Base-by-base conservation (phyloP, 1,140 invertebrate species). In the Plodia interpunctella region DNA sequence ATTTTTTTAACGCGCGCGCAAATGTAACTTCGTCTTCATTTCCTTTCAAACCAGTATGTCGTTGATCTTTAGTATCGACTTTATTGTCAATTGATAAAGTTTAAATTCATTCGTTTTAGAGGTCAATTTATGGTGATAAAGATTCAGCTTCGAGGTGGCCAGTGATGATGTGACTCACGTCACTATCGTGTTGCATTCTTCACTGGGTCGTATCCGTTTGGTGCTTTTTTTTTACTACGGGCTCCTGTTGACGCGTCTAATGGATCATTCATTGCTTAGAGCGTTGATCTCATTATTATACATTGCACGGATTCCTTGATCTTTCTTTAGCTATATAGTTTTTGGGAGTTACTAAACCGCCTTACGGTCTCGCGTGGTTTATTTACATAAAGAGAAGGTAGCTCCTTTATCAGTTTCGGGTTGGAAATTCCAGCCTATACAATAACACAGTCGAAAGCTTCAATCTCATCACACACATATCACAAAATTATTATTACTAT, bases 141-240 rank as follows among this genome's bases (percentile, higher is more conserved):
- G 64, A 62, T 58, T 55, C 44, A 44, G 50, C 80, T 79, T 74
- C 74, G 77, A 68, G 80, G 80, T 83, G 82, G 82, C 72, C 80
- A 80, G 65, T 82, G 80, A 78, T 76, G 79, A 70, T 69, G 77
- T 85, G 83, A 86, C 57, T 86, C 83, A 86, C 75, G 68, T 74
- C 70, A 75, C 60, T 74, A 79, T 80, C 74, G 71, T 66, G 60
- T 68, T 77, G 78, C 83, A 86, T 86, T 86, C 83, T 83, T 83
- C 54, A 44, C 57, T 15, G 72, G 66, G 67, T 72, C 66, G 77
- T 82, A 83, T 83, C 83, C 83, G 83, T 82, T 84, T 78, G 65
- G 65, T 65, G 62, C 76, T 74, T 68, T 64, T 68, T n/a, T 70
- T 79, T 72, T 62, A 66, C 59, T 73, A 73, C 68, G 57, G 68